A percentile compares a stretch with the other conserved stretches of the same genome.
phyloP scores from a whole-genome alignment of 2,888 invertebrate genomes.

The Ephialtes manifestator region DNA sequence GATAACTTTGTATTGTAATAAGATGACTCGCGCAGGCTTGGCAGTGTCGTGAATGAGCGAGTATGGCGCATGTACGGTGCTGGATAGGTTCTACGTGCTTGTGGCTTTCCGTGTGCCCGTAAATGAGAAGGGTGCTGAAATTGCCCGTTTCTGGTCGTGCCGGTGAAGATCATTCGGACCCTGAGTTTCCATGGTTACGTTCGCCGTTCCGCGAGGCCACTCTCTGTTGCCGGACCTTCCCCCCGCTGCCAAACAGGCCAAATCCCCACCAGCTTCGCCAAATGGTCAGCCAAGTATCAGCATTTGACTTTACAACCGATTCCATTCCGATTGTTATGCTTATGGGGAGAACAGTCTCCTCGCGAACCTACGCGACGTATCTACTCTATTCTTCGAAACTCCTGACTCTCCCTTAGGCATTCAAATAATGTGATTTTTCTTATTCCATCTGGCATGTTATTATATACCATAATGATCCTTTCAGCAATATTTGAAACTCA shows the following conservation, averaged over 20 bases:
- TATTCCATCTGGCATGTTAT: conserved; percentile 34
- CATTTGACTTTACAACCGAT: conserved; percentile 84
- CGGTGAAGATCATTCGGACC: conserved; percentile 85
- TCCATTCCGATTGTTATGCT: conserved; percentile 81
- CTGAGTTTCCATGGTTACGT: conserved; percentile 84
- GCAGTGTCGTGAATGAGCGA: conserved; percentile 69
- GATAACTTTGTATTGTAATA: conserved; percentile 83
- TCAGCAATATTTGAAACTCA: background rate
- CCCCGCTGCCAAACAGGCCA: conserved; percentile 67
- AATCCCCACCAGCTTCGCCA: conserved; percentile 68
- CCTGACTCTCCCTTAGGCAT: background rate
- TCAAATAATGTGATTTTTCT: conserved; percentile 16
- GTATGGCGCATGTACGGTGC: conserved; percentile 48
- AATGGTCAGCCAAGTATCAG: conserved; percentile 83
- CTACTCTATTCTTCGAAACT: conserved; percentile 22
- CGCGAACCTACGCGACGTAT: background rate
- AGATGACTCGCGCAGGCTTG: conserved; percentile 77
- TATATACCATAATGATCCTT: conserved; percentile 9
- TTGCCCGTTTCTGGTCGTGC: conserved; percentile 72
- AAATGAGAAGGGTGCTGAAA: conserved; percentile 83
- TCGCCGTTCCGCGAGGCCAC: conserved; percentile 76
- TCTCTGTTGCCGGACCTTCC: conserved; percentile 57
- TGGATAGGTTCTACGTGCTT: conserved; percentile 75
- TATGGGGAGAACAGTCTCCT: conserved; percentile 68
- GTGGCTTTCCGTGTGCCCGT: conserved; percentile 80